Conservation (phyloP, 2,113 vertebrate species). For the Cervus canadensis region DNA sequence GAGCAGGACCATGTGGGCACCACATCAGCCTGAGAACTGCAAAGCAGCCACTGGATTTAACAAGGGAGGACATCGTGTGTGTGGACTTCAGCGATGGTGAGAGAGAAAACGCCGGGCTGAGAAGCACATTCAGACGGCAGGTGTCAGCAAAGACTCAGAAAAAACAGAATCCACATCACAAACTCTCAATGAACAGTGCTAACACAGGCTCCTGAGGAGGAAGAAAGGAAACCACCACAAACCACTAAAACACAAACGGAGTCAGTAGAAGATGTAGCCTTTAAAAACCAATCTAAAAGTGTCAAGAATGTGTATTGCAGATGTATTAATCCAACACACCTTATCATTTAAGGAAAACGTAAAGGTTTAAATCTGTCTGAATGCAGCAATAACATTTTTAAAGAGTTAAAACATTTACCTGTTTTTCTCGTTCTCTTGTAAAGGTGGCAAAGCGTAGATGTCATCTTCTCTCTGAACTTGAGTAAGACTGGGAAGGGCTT, state of each 20-base stretch:
- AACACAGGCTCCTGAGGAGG: not conserved
- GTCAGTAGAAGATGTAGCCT: not conserved
- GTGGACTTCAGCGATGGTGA: not conserved
- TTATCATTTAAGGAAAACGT: not conserved
- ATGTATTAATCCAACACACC: not conserved
- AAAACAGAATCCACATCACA: not conserved
- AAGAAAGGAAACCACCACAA: not conserved
- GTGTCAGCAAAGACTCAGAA: not conserved
- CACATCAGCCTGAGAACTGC: not conserved
- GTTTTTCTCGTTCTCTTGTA: slow-evolving; percentile 86
- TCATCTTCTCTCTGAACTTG: slow-evolving; percentile 90
- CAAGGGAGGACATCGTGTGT: fast-evolving
- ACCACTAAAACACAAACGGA: not conserved
- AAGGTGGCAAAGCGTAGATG: slow-evolving; percentile 89
- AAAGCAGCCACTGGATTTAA: not conserved
- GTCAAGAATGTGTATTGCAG: not conserved
- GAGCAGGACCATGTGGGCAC: not conserved
- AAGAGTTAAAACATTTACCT: slow-evolving; percentile 79
- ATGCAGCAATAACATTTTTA: not conserved
- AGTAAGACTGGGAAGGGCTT: slow-evolving; percentile 88
- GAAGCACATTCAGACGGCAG: not conserved
- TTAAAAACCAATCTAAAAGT: not conserved
- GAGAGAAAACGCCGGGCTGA: not conserved
- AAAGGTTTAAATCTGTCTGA: not conserved
- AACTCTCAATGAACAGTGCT: not conserved